A percentile compares a stretch with the other conserved stretches of the same genome.
Conservation (phyloP, 1,140 invertebrate species). For the Sipha flava region DNA sequence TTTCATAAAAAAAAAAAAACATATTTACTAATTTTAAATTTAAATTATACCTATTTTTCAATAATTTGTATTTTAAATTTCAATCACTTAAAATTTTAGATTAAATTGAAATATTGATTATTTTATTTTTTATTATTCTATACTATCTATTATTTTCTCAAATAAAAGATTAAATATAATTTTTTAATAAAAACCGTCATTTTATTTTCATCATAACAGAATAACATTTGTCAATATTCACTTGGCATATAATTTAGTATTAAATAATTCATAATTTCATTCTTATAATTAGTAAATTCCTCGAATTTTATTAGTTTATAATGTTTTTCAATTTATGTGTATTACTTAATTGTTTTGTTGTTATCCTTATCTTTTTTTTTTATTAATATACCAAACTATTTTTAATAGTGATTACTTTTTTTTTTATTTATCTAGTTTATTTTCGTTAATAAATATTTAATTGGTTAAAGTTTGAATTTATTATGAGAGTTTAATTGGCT, state of each 20-base stretch:
- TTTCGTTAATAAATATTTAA: background rate
- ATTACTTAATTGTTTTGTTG: background rate
- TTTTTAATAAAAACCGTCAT: background rate
- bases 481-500: background rate
- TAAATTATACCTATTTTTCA: no score
- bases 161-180: background rate
- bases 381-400: background rate
- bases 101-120: no score
- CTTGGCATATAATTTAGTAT: no score
- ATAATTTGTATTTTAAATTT: no score
- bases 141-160: background rate
- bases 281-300: background rate
- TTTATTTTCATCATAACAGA: background rate
- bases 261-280: no score
- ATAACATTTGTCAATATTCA: background rate
- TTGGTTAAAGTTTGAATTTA: background rate
- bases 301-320: background rate
- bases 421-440: background rate
- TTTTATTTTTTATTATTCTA: background rate
- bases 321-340: background rate
- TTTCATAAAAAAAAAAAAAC: no score
- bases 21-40: no score
- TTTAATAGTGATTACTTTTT: background rate
- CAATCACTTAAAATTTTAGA: no score
- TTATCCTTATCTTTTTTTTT: background rate